Evolutionary conservation across 2,888 invertebrate genomes (phyloP).

Genomic region (Agonopterix alstromeriana): DNA sequence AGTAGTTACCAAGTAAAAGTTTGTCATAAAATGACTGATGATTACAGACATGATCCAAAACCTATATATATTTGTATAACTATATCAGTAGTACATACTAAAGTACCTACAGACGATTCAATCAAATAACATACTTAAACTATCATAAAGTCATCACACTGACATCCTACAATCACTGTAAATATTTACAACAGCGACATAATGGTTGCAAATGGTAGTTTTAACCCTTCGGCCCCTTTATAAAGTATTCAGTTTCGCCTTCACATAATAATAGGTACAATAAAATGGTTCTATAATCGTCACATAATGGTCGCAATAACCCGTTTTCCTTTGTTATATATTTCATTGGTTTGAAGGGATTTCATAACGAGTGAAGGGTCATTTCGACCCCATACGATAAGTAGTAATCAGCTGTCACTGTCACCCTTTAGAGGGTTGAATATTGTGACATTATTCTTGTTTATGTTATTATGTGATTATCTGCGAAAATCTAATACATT

Average conservation of each 20-base stretch:
- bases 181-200: conserved; percentile 39
- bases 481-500: no score
- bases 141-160: conserved; percentile 1
- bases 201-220: conserved; percentile 36
- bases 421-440: conserved; percentile 27
- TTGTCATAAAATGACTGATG: no score
- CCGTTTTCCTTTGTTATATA: conserved; percentile 61
- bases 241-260: conserved; percentile 43
- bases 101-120: no score
- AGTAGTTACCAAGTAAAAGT: no score
- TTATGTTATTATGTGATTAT: conserved; percentile 2
- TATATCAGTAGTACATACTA: no score
- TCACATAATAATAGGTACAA: conserved; percentile 38
- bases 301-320: conserved; percentile 42
- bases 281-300: conserved; percentile 45
- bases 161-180: conserved; percentile 19
- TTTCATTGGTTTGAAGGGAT: conserved; percentile 55
- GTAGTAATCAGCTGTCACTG: conserved; percentile 28
- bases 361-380: conserved; percentile 47
- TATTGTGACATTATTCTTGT: conserved; percentile 4
- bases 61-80: no score
- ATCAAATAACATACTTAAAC: no score
- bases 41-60: no score
- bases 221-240: conserved; percentile 30
- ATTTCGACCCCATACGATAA: conserved; percentile 33